Evolutionary conservation across 2,888 invertebrate species (phyloP), one percentile per base, ranked within the genome.

Genomic region (Agrochola circellaris): DNA sequence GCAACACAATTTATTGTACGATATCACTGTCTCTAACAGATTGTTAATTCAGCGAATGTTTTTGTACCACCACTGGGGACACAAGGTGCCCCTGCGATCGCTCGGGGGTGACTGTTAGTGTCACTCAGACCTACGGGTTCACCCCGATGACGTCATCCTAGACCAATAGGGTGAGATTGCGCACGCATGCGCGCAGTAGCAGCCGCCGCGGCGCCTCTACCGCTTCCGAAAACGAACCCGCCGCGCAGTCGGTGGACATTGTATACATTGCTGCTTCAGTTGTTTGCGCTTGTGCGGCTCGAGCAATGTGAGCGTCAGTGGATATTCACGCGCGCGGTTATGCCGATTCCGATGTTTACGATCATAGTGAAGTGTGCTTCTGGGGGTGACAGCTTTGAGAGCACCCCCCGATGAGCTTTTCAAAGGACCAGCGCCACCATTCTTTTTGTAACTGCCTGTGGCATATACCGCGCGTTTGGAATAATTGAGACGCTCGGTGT

Each of bases 91-190:
- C 94, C 93, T 93, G 82, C 92, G 91, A 91, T 92, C 82, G 93
- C 94, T 94, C 92, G 90, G 94, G 96, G 96, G 95, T 96, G 94
- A 96, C 96, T 96, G 96, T 95, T 96, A 91, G 93, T 95, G 95
- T 95, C 95, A 95, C 93, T 94, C 93, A 93, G 93, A 95, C 90
- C 94, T 91, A 92, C 93, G 94, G 94, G 94, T 95, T 96, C 95
- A 96, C 96, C 96, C 96, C 93, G 95, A 95, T 96, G 96, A 96
- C 96, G 96, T 96, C 96, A 96, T 93, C 94, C 89, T 94, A 95
- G 94, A 94, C 96, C 96, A 96, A 96, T 96, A 90, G 95, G 95
- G 95, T 94, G 93, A 92, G 92, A 92, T 92, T 89, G 88, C 75
- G 70, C 84, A 91, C 96, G 96, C 96, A 94, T 95, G 96, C 96